phyloP scores from a whole-genome alignment of 1,140 invertebrate species.

The Ceratina japonica region DNA sequence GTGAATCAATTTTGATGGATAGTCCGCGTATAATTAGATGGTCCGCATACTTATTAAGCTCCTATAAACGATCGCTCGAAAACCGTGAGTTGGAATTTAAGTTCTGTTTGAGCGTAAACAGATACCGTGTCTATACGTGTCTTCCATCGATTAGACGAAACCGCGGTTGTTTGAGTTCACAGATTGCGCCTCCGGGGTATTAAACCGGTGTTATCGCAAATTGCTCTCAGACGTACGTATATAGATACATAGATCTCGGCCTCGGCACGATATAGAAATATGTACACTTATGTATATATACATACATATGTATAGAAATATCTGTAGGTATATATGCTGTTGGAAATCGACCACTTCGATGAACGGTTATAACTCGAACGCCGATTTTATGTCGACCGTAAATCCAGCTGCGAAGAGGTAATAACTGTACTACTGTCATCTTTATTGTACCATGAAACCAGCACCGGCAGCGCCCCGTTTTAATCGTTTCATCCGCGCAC shows the following conservation, averaged over 20 bases:
- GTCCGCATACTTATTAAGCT: conserved; percentile 17
- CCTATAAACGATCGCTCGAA: conserved; percentile 12
- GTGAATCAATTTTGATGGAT: conserved; percentile 6
- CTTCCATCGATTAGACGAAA: conserved; percentile 59
- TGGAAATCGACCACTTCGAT: background rate
- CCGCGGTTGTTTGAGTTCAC: conserved; percentile 64
- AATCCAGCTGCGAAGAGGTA: background rate
- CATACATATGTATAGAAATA: conserved; percentile 26
- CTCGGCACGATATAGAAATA: conserved; percentile 7
- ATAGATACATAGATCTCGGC: background rate
- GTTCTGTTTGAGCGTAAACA: conserved; percentile 63
- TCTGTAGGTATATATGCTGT: background rate
- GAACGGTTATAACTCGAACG: background rate
- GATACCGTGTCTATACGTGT: conserved; percentile 54
- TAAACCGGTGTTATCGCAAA: conserved; percentile 60
- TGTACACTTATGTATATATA: background rate
- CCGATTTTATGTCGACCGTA: background rate
- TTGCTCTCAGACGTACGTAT: conserved; percentile 47
- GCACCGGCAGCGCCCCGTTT: too few relatives aligned
- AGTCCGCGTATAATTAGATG: conserved; percentile 26
- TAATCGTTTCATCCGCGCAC: too few relatives aligned
- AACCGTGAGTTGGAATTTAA: conserved; percentile 54
- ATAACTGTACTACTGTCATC: background rate
- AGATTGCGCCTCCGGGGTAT: conserved; percentile 62
- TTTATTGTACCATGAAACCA: background rate